Conservation (phyloP, 2,113 vertebrate genomes). For the Spilogale gracilis region DNA sequence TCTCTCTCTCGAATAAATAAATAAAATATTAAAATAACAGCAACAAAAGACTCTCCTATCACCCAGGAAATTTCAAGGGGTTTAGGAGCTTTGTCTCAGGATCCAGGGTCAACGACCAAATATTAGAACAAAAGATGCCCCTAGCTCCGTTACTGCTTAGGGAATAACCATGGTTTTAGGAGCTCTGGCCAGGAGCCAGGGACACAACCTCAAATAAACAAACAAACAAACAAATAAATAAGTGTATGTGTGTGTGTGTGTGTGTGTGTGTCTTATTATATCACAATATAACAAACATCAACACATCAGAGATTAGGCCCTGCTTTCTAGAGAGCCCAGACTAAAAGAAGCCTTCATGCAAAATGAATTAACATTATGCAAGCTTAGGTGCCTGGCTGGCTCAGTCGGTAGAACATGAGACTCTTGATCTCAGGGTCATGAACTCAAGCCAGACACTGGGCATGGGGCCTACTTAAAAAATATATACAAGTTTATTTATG, state of each 20-base stretch:
- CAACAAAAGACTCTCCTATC: background rate
- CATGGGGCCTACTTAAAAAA: background rate
- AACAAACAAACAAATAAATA: too few species aligned
- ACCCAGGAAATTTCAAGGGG: background rate
- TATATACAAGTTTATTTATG: background rate
- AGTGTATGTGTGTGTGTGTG: too few species aligned
- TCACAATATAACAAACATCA: background rate
- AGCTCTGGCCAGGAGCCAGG: background rate
- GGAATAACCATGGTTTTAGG: background rate
- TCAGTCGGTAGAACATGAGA: background rate
- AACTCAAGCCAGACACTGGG: background rate
- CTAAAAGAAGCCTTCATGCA: background rate
- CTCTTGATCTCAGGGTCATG: background rate
- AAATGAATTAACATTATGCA: constrained; percentile 32
- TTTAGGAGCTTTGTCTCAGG: background rate
- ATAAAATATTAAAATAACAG: background rate
- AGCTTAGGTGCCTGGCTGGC: background rate
- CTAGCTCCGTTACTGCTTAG: background rate
- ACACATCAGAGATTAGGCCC: background rate
- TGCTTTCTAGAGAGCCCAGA: constrained; percentile 29
- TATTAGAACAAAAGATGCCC: background rate
- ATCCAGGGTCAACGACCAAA: background rate
- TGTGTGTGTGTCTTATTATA: background rate
- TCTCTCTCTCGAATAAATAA: background rate
- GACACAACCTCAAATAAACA: background rate